A percentile compares a stretch with the other conserved stretches of the same genome.
Conservation (phyloP, 2,113 vertebrate species). For the zebrafish (Danio rerio) region GRCz12tu NC_133183.1:26756501-26757000, state of each 20-base stretch:
- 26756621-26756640: conserved; percentile 24
- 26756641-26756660: background rate
- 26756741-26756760: background rate
- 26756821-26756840: background rate
- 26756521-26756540: conserved; percentile 57
- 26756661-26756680: background rate
- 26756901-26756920: background rate
- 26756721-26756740: background rate
- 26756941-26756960: background rate
- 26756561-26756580: conserved; percentile 35
- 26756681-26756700: conserved; percentile 20
- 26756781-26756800: background rate
- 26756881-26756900: background rate
- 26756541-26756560: conserved; percentile 34
- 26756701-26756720: background rate
- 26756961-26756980: background rate
- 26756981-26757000: background rate
- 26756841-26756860: background rate
- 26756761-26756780: background rate
- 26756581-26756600: conserved; percentile 12
- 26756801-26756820: background rate
- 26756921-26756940: background rate
- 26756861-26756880: background rate
- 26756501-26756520: conserved; percentile 59
- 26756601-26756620: conserved; percentile 39